Percentiles rank a stretch among this genome's conserved stretches.
Conservation (phyloP, 2,797 vertebrate genomes). For the Syncerus caffer region DNA sequence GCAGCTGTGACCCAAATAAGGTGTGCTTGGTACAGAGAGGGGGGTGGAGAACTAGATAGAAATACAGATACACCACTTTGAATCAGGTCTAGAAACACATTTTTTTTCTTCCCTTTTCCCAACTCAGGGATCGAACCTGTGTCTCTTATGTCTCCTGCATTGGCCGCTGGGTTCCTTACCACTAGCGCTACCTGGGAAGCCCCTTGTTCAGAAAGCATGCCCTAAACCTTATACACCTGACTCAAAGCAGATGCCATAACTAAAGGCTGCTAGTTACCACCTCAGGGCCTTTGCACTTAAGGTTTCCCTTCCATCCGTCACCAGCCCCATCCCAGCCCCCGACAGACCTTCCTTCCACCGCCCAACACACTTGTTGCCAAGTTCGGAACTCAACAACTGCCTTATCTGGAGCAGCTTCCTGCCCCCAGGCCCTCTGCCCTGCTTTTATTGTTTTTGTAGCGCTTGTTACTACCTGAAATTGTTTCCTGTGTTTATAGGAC, state of each 20-base stretch:
- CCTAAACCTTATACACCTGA: not conserved
- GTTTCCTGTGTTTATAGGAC: slow-evolving; percentile 36
- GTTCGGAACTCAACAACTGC: not conserved
- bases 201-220: not conserved
- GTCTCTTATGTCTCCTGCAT: not conserved
- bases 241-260: not conserved
- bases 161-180: not conserved
- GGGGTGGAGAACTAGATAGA: not conserved
- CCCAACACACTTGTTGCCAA: not conserved
- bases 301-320: not conserved
- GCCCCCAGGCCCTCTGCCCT: not conserved
- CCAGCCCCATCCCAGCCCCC: no score
- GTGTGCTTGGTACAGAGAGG: not conserved
- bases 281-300: not conserved
- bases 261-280: not conserved
- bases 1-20: slow-evolving; percentile 34
- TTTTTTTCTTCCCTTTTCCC: not conserved
- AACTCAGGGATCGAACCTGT: not conserved
- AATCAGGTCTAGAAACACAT: not conserved
- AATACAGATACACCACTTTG: not conserved
- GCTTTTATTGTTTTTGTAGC: not conserved
- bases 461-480: not conserved
- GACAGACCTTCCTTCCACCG: not conserved
- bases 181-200: not conserved
- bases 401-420: not conserved